Percentiles rank a stretch among this genome's conserved stretches.
phyloP scores from a whole-genome alignment of 2,888 invertebrate genomes.

The Drosophila nigricruria region DNA sequence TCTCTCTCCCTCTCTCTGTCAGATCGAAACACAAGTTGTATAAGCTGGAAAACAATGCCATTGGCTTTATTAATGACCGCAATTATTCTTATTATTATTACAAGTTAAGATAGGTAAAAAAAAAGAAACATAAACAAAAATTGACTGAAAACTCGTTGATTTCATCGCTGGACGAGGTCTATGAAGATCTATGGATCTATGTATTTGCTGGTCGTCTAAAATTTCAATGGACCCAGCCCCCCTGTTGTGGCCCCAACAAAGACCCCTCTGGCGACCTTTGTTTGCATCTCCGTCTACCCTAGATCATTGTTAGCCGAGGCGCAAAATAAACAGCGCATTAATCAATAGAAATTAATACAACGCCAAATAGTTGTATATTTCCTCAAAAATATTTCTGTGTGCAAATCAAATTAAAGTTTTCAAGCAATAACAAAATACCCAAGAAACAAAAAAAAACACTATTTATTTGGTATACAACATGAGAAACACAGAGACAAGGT shows the following conservation, averaged over 20 bases:
- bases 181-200: constrained; percentile 31
- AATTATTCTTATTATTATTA: constrained; percentile 79
- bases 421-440: constrained; percentile 22
- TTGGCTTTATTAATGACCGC: constrained; percentile 78
- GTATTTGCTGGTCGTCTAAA: constrained; percentile 61
- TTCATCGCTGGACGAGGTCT: constrained; percentile 55
- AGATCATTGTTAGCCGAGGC: constrained; percentile 60
- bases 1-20: not conserved
- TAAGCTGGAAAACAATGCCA: constrained; percentile 66
- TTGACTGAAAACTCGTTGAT: constrained; percentile 64
- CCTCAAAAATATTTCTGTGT: constrained; percentile 43
- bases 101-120: constrained; percentile 51
- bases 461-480: constrained; percentile 4
- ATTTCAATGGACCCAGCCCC: constrained; percentile 65
- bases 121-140: constrained; percentile 32
- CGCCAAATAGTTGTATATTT: constrained; percentile 74
- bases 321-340: constrained; percentile 78
- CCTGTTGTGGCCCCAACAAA: constrained; percentile 59
- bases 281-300: constrained; percentile 26
- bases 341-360: constrained; percentile 76
- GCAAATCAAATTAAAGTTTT: constrained; percentile 72
- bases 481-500: constrained; percentile 34
- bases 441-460: no score
- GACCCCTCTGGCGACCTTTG: constrained; percentile 40
- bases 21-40: constrained; percentile 29